A percentile compares a stretch with the other conserved stretches of the same genome.
phyloP scores from a whole-genome alignment of 1,140 invertebrate genomes.

The Limonius californicus region DNA sequence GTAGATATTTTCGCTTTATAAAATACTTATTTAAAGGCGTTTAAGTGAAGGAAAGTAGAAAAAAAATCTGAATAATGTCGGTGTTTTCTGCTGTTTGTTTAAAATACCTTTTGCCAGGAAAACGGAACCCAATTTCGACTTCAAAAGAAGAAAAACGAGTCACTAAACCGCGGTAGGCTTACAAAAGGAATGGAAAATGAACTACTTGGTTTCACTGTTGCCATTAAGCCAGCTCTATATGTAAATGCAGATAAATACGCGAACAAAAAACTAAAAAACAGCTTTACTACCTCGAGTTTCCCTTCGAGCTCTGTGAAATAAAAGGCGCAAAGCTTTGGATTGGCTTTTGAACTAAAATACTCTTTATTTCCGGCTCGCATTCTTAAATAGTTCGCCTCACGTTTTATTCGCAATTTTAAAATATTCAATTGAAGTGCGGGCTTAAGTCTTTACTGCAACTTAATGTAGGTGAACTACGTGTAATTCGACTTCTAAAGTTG shows the following conservation, averaged over 20 bases:
- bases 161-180: constrained; percentile 4
- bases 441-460: constrained; percentile 1
- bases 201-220: constrained; percentile 21
- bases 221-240: constrained; percentile 19
- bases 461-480: constrained; percentile 3
- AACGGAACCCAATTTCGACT: constrained; percentile 12
- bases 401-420: neutral
- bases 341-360: neutral
- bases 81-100: constrained; percentile 11
- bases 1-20: too few relatives aligned
- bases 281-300: neutral
- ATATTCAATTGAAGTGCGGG: neutral
- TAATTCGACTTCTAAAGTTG: constrained; percentile 9
- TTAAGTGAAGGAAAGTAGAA: neutral
- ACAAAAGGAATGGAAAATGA: constrained; percentile 25
- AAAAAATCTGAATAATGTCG: neutral
- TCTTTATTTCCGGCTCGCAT: neutral
- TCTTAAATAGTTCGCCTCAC: constrained; percentile 1
- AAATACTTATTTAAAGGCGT: neutral
- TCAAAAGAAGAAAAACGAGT: constrained; percentile 11
- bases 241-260: constrained; percentile 21
- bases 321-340: neutral
- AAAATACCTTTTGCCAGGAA: constrained; percentile 15
- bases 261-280: constrained; percentile 1
- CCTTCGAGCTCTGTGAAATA: constrained; percentile 19